phyloP scores from a whole-genome alignment of 2,797 vertebrate genomes.

The Chelidonichthys spinosus region DNA sequence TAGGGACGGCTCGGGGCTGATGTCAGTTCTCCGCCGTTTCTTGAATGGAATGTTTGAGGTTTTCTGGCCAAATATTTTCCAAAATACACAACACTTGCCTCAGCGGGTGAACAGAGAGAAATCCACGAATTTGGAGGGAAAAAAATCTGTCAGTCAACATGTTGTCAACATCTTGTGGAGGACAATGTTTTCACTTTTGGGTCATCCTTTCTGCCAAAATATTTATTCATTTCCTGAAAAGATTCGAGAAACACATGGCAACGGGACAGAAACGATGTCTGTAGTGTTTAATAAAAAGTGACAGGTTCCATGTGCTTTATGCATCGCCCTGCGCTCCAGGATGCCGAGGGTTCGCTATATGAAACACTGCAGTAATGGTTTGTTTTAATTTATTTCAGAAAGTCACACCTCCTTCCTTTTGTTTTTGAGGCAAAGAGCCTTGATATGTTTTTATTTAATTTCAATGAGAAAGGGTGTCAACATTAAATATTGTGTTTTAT shows the following conservation, averaged over 20 bases:
- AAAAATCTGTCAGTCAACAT: conserved; percentile 36
- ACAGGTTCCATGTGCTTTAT: conserved; percentile 4
- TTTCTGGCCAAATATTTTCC: conserved; percentile 34
- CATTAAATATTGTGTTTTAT: not conserved
- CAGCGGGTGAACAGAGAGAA: conserved; percentile 43
- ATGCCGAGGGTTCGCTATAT: not conserved
- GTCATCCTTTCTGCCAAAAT: conserved; percentile 15
- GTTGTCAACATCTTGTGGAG: conserved; percentile 30
- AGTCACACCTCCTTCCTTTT: not conserved
- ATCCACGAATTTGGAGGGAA: conserved; percentile 34
- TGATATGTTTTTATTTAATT: not conserved
- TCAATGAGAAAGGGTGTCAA: not conserved
- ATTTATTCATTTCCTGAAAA: conserved; percentile 20
- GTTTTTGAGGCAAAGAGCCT: not conserved
- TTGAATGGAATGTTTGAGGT: conserved; percentile 57
- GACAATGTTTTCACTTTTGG: conserved; percentile 22
- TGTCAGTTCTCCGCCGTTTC: conserved; percentile 41
- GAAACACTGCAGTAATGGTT: conserved; percentile 3
- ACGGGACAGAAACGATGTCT: not conserved
- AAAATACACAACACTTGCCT: conserved; percentile 61
- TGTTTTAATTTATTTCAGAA: not conserved
- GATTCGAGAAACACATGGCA: conserved; percentile 3
- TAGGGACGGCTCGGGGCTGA: conserved; percentile 24
- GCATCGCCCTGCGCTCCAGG: not conserved
- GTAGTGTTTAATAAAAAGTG: not conserved